Conservation (phyloP, 2,797 vertebrate species). For the Denticeps clupeoides region DNA sequence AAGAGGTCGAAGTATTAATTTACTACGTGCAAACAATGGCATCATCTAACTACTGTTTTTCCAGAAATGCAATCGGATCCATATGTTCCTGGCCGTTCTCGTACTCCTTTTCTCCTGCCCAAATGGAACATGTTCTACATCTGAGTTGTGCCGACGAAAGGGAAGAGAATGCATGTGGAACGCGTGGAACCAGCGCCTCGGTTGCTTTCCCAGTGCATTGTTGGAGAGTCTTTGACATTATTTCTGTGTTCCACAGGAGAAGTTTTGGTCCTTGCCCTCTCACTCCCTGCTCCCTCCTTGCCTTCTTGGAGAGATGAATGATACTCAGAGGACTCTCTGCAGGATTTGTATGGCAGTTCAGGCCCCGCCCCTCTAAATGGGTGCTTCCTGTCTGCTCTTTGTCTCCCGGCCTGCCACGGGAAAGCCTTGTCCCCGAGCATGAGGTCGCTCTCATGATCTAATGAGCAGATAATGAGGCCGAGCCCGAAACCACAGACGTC, state of each 20-base stretch:
- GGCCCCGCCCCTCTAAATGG: slow-evolving; percentile 2
- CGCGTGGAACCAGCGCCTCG: too few relatives aligned
- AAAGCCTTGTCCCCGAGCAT: not conserved
- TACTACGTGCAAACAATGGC: slow-evolving; percentile 25
- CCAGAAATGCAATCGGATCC: slow-evolving; percentile 22
- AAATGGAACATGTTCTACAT: too few relatives aligned
- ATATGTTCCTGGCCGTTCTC: slow-evolving; percentile 18
- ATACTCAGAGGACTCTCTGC: slow-evolving; percentile 1
- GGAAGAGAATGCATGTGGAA: too few relatives aligned
- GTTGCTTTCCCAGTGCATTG: too few relatives aligned
- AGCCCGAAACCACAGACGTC: not conserved
- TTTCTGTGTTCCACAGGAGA: too few relatives aligned
- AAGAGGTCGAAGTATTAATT: slow-evolving; percentile 16
- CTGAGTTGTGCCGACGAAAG: too few relatives aligned
- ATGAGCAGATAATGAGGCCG: not conserved
- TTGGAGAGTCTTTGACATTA: too few relatives aligned
- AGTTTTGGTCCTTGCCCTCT: not conserved
- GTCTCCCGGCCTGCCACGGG: too few relatives aligned
- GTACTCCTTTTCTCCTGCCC: not conserved
- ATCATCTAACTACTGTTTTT: slow-evolving; percentile 30
- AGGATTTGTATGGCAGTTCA: not conserved
- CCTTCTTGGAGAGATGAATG: not conserved
- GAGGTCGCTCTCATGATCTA: not conserved
- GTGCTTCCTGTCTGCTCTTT: not conserved
- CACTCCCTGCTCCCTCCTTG: not conserved